phyloP scores from a whole-genome alignment of 2,888 invertebrate genomes.

The Mesoligia furuncula region DNA sequence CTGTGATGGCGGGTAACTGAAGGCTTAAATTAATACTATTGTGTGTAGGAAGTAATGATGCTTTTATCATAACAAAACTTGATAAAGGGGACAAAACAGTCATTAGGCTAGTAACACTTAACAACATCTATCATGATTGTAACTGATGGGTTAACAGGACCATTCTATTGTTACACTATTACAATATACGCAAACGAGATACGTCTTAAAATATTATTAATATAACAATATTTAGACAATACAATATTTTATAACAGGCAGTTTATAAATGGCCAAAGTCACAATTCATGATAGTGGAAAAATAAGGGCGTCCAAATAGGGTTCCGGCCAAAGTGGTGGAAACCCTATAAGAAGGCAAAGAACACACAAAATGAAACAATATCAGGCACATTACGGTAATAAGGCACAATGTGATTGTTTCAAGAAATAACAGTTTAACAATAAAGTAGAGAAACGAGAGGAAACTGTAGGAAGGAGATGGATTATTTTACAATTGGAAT shows the following conservation, averaged over 20 bases:
- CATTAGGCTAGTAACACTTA: constrained; percentile 66
- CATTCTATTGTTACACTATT: constrained; percentile 15
- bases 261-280: constrained; percentile 6
- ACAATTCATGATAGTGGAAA: constrained; percentile 48
- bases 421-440: constrained; percentile 43
- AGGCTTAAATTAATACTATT: constrained; percentile 41
- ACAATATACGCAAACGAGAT: neutral
- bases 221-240: constrained; percentile 30
- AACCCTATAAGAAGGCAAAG: constrained; percentile 77
- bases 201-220: constrained; percentile 39
- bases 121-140: constrained; percentile 49
- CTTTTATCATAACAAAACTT: constrained; percentile 45
- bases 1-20: constrained; percentile 44
- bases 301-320: constrained; percentile 71
- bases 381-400: constrained; percentile 81
- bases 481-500: constrained; percentile 4
- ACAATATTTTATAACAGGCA: neutral
- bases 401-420: constrained; percentile 86
- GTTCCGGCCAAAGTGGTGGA: constrained; percentile 65
- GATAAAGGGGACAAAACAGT: constrained; percentile 75
- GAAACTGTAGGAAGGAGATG: constrained; percentile 30
- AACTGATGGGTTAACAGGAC: constrained; percentile 10
- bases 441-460: constrained; percentile 31
- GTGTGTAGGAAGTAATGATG: constrained; percentile 40
- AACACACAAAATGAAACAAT: constrained; percentile 70